Conservation (phyloP, 1,140 invertebrate species). For the Neelides sp. region DNA sequence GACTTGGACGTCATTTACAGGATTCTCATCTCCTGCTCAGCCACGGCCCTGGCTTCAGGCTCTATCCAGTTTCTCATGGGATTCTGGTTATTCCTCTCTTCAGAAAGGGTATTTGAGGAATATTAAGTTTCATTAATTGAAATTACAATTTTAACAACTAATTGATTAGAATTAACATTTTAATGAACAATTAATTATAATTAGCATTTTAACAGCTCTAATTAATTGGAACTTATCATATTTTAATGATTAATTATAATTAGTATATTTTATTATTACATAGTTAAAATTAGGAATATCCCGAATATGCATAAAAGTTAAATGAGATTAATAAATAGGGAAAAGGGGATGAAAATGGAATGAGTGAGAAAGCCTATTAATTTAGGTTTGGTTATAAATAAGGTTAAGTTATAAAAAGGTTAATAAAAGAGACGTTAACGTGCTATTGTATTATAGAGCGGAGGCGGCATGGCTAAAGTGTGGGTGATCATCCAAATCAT, state of each 20-base stretch:
- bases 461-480: constrained; percentile 19
- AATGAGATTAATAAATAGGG: too few relatives aligned
- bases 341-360: too few relatives aligned
- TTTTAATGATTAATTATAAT: too few relatives aligned
- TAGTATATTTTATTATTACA: too few relatives aligned
- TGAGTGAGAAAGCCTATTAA: too few relatives aligned
- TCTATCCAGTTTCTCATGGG: constrained; percentile 27
- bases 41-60: constrained; percentile 15
- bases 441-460: background rate
- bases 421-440: background rate
- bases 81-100: constrained; percentile 28
- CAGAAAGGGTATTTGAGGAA: constrained; percentile 18
- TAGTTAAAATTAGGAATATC: background rate
- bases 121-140: background rate
- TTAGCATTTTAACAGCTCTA: too few relatives aligned
- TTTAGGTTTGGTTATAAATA: too few relatives aligned
- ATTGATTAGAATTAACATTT: too few relatives aligned
- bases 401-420: background rate
- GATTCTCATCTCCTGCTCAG: constrained; percentile 25
- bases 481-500: constrained; percentile 17
- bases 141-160: too few relatives aligned
- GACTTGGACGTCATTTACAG: constrained; percentile 27
- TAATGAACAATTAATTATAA: too few relatives aligned
- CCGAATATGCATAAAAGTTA: too few relatives aligned
- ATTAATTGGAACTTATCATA: too few relatives aligned